A percentile compares a stretch with the other conserved stretches of the same genome.
Evolutionary conservation across 1,140 invertebrate species (phyloP).

Genomic region (Lepidurus couesii): DNA sequence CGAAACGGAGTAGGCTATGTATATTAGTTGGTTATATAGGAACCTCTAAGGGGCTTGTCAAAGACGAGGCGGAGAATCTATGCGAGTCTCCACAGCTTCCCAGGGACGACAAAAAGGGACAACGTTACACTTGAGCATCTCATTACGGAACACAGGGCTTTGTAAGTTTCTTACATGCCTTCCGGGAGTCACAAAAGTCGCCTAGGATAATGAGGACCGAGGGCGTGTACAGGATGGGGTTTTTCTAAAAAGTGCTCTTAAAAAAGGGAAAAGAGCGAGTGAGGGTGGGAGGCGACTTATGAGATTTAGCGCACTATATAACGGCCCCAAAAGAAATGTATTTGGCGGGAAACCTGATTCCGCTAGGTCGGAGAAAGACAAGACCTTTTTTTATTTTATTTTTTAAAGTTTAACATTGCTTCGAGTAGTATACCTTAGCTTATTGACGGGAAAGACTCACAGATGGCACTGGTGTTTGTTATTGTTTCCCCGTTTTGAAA

Average conservation of each 20-base stretch:
- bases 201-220: slow-evolving; percentile 8
- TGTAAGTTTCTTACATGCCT: slow-evolving; percentile 11
- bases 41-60: not conserved
- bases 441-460: too few species aligned
- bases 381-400: too few species aligned
- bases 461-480: too few species aligned
- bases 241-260: not conserved
- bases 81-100: not conserved
- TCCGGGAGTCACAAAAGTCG: slow-evolving; percentile 14
- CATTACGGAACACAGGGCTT: slow-evolving; percentile 3
- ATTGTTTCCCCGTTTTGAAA: too few species aligned
- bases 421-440: too few species aligned
- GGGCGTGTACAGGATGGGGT: not conserved
- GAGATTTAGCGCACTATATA: too few species aligned
- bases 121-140: slow-evolving; percentile 1
- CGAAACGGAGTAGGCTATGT: not conserved
- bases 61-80: not conserved
- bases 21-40: not conserved
- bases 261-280: not conserved
- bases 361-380: too few species aligned
- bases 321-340: too few species aligned
- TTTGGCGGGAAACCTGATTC: too few species aligned
- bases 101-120: not conserved
- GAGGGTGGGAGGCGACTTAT: not conserved
- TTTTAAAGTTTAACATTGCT: too few species aligned